Evolutionary conservation across 2,113 vertebrate species (phyloP), one percentile per base, ranked within the genome.

Genomic region (Gallinago paraguaiae): DNA sequence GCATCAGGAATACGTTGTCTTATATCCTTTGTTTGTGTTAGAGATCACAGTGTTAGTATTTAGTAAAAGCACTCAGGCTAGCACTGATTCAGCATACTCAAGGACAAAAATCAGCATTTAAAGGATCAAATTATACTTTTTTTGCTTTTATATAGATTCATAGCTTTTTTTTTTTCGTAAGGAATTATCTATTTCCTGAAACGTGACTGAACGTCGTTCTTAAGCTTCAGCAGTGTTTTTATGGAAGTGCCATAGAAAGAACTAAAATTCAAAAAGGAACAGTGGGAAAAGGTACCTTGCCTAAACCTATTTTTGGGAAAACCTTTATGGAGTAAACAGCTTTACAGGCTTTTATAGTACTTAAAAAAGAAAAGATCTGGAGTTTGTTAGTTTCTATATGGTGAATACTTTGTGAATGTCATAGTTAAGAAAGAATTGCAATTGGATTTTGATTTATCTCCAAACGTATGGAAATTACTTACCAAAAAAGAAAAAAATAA

Each of bases 341-440:
- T 79, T 70, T 87, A 37, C 3, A 54, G 37, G 18, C 51, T 61
- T 70, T 11, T 39, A 16, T 4, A 39, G 7, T 39, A 25, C 33
- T 81, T 68, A 27, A 91, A 51, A 74, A 86, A 35, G 2, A 25
- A 57, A 57, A 41, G 10, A 19, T 22, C 25, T 79, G 41, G 6
- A 74, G 7, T 39, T 51, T 22, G 6, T 51, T 7, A 6, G 1
- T 69, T 70, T 31, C 17, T 57, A 17, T 0, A 0, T 7, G n/a
- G 8, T 17, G 20, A 72, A 22, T 33, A 13, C 19, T 59, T 78
- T 10, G 25, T 61, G 7, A 3, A 1, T 48, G 33, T 56, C 11
- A 1, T 8, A 23, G 30, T 35, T 65, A 53, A 54, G 48, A 76
- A 82, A 69, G 4, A 20, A 7, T 46, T 68, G 27, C 5, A 59